Conservation (phyloP, 2,113 vertebrate species). For the Gallinago paraguaiae region DNA sequence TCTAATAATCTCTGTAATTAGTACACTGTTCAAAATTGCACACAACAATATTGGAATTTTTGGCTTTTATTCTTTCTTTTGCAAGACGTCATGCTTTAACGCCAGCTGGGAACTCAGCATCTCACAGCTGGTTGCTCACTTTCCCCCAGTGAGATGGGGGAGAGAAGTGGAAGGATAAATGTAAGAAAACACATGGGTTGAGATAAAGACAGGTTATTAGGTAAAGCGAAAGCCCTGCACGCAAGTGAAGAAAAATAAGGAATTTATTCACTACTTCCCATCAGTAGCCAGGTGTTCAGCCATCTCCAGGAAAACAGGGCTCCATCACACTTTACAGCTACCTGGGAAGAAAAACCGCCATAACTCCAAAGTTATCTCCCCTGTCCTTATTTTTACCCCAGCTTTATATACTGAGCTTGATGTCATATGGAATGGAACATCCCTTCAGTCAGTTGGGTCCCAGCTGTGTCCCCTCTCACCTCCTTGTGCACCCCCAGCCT, state of each 20-base stretch:
- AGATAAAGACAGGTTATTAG: neutral
- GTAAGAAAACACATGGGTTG: neutral
- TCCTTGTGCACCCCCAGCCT: too few relatives aligned
- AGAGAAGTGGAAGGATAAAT: neutral
- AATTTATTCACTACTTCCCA: neutral
- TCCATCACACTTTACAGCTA: fast-evolving
- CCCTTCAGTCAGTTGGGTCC: too few relatives aligned
- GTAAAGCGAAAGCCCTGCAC: neutral
- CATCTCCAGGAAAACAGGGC: neutral
- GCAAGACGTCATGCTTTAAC: neutral
- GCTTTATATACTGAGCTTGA: too few relatives aligned
- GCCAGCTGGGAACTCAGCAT: neutral
- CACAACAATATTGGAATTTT: neutral
- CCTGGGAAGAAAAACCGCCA: too few relatives aligned
- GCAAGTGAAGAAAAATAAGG: neutral
- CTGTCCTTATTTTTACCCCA: too few relatives aligned
- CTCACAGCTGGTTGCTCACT: neutral
- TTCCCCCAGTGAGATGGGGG: too few relatives aligned
- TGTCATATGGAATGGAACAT: too few relatives aligned
- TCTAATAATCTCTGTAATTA: neutral
- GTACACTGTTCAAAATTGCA: neutral
- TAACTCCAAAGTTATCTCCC: too few relatives aligned
- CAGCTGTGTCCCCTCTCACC: too few relatives aligned
- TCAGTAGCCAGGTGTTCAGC: neutral
- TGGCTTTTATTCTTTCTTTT: neutral